Base-by-base conservation (phyloP, 2,888 invertebrate genomes). In the Chymomyza procnemis region DNA sequence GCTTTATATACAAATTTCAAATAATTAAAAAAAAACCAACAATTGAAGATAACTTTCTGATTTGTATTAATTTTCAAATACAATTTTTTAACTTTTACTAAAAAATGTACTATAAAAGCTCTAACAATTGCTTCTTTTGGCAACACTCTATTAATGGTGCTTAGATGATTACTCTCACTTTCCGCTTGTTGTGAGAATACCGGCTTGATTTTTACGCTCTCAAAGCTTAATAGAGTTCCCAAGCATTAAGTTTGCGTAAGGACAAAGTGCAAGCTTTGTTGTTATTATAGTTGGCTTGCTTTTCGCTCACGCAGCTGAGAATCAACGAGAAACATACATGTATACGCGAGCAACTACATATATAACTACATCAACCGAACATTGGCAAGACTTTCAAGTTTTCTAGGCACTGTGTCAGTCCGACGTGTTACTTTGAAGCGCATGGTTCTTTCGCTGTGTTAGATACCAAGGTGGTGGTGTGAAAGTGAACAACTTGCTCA, bases 351-450 rank as follows among this genome's bases (percentile, higher is more conserved):
- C 26, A 26, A 4, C 6, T 26, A 26, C 26, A 8, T 26, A 26
- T 8, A 2, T 26, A 26, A 14, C 60, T 59, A 60, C 46, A 46
- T 22, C 62, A 58, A 55, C 60, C 21, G 61, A 72, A 61, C 57
- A 55, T 63, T 69, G 74, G 80, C 83, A 80, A 83, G 64, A 71
- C 68, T 77, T 80, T 83, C 72, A 69, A 85, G 84, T 77, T 85
- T 74, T 74, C 75, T 66, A 50, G 54, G 64, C 60, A 69, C 60
- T 57, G 66, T 71, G 70, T 88, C 79, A 89, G 89, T 90, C 88
- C 83, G 85, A 83, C 79, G 88, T 85, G 85, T 76, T 86, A 84
- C 89, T 87, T 88, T 87, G 85, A 80, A 84, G 85, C 76, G 87
- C 78, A 78, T 79, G 84, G 84, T 80, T 75, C 34, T 41, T 12